A percentile compares a stretch with the other conserved stretches of the same genome.
Evolutionary conservation across 2,113 vertebrate species (phyloP).

Genomic region (Crypturellus undulatus): DNA sequence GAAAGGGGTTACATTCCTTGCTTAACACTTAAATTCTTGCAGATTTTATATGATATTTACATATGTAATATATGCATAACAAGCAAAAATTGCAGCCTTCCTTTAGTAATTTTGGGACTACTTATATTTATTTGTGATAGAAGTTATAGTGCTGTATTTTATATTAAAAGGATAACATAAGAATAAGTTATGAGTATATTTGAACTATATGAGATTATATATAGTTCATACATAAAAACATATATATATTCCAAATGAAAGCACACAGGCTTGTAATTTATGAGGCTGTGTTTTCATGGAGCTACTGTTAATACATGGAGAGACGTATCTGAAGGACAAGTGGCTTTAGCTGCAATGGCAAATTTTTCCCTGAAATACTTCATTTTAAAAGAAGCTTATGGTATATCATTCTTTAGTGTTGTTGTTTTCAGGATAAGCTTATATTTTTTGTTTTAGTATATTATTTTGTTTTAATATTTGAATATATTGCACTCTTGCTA

Average conservation of each 20-base stretch:
- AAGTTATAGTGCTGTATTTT: background rate
- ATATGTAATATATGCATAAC: background rate
- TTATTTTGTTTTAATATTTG: background rate
- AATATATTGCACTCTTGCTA: background rate
- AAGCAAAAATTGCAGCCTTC: background rate
- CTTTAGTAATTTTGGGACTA: background rate
- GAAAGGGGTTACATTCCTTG: background rate
- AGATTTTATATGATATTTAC: background rate
- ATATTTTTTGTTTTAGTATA: background rate
- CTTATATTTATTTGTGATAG: background rate
- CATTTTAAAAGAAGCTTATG: no score
- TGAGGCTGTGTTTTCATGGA: background rate
- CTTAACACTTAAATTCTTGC: background rate
- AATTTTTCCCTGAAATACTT: accelerated
- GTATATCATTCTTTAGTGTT: no score
- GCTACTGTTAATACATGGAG: background rate
- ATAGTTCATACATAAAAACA: no score
- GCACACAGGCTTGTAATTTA: background rate
- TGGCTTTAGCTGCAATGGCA: background rate
- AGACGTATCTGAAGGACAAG: background rate
- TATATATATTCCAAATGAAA: background rate
- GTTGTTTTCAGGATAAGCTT: background rate
- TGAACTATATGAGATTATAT: no score
- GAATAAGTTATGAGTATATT: background rate
- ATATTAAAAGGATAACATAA: background rate